phyloP scores from a whole-genome alignment of 2,888 invertebrate genomes.

The Synanthedon formicaeformis region DNA sequence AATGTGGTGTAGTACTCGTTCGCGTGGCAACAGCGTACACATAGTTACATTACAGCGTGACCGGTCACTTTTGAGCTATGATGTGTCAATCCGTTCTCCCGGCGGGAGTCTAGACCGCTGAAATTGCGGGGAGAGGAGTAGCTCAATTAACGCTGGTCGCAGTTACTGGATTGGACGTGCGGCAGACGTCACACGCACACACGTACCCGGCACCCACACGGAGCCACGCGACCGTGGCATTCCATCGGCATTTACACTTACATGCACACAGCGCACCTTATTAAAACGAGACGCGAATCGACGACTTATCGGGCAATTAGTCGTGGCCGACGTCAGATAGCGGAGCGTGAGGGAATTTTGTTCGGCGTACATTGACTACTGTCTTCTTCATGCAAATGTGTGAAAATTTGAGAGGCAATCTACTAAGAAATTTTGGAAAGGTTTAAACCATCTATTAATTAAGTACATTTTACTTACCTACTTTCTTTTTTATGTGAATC shows the following conservation, averaged over 20 bases:
- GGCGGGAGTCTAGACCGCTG: slow-evolving; percentile 16
- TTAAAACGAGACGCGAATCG: slow-evolving; percentile 71
- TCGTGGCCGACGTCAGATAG: slow-evolving; percentile 58
- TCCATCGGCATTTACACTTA: slow-evolving; percentile 62
- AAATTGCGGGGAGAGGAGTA: slow-evolving; percentile 26
- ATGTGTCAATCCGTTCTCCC: slow-evolving; percentile 35
- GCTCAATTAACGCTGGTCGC: slow-evolving; percentile 30
- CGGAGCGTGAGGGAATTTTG: slow-evolving; percentile 32
- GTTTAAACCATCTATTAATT: too few relatives aligned
- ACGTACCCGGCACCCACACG: slow-evolving; percentile 31
- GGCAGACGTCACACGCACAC: slow-evolving; percentile 68
- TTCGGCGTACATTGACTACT: slow-evolving; percentile 45
- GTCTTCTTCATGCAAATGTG: neutral
- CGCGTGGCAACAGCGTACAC: slow-evolving; percentile 64
- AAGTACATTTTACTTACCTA: too few relatives aligned
- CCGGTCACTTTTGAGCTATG: slow-evolving; percentile 32
- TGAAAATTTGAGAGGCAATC: too few relatives aligned
- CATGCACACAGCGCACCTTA: slow-evolving; percentile 64
- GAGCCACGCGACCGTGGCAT: slow-evolving; percentile 57
- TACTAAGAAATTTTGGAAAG: too few relatives aligned
- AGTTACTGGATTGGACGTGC: slow-evolving; percentile 25
- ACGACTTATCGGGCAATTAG: slow-evolving; percentile 71
- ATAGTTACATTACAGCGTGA: slow-evolving; percentile 36
- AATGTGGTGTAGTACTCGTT: slow-evolving; percentile 38
- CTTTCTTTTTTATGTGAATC: too few relatives aligned